Base-by-base conservation (phyloP, 2,888 invertebrate species). In the Drosophila aldrichi region DNA sequence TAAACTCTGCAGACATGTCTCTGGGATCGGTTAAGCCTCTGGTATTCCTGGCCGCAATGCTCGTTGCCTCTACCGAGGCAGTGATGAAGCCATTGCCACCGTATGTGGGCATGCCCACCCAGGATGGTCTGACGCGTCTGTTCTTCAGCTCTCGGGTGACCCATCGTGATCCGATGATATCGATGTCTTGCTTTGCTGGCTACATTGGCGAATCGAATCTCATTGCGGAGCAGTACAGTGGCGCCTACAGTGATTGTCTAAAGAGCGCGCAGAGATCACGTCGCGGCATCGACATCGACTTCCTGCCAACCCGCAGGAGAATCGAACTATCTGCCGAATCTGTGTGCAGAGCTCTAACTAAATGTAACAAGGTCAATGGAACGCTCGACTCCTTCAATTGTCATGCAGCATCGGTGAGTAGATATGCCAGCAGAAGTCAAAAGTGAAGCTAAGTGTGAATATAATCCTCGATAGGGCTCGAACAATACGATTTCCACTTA, bases 401-500 rank as follows among this genome's bases (percentile, higher is more conserved):
- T 58, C 92, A 91, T 68, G 77, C 87, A 4, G 70, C 63, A 62
- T 77, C 79, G 74, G 91, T 91, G 48, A 90, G 91, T 82, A 54
- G 18, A 40, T 40, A 25, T n/a, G 38, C 9, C 10, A 7, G 0
- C 3, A 14, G 12, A n/a, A 44, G 25, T 12, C 8, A 1, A 22
- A 34, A 7, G 16, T 40, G 4, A n/a, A 65, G n/a, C 34, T 16
- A 12, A 32, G 18, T 29, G 18, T 38, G 7, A 44, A 10, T 40
- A 14, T 20, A 36, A 14, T 5, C 14, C 12, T 44, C 22, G 10
- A 52, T 16, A 91, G 91, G 91, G 92, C 9, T 78, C 88, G n/a
- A 86, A 90, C 59, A 91, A 89, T 57, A 91, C 91, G 5, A 72
- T 90, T 32, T 43, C 74, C 43, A 84, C 86, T 0, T 91, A 91